phyloP scores from a whole-genome alignment of 2,113 vertebrate genomes.

The Nansenia antarctica region DNA sequence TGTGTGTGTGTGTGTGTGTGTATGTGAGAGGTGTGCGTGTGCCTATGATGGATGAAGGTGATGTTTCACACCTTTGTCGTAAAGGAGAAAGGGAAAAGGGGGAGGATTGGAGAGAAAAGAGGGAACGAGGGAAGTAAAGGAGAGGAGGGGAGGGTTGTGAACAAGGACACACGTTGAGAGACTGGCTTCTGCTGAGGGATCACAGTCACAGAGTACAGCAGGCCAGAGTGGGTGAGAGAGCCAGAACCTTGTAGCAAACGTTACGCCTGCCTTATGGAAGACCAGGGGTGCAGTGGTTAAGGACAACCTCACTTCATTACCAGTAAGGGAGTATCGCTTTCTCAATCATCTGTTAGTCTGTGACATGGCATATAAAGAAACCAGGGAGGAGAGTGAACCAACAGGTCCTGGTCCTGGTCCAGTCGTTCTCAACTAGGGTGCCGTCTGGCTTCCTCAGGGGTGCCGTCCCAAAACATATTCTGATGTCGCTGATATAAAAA shows the following conservation, averaged over 20 bases:
- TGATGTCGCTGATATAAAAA: too few relatives aligned
- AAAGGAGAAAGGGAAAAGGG: neutral
- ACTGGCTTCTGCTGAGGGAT: neutral
- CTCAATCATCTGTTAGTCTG: neutral
- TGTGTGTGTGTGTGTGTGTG: conserved; percentile 49
- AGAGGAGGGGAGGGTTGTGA: neutral
- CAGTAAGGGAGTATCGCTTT: neutral
- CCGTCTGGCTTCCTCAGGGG: too few relatives aligned
- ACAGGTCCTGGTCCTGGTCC: too few relatives aligned
- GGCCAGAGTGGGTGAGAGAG: neutral
- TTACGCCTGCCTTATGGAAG: neutral
- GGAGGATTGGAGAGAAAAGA: neutral
- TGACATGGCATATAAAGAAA: too few relatives aligned
- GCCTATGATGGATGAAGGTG: conserved; percentile 71
- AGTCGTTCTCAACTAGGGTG: too few relatives aligned
- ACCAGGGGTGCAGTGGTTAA: neutral
- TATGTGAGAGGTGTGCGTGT: conserved; percentile 43
- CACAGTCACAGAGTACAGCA: neutral
- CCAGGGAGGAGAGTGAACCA: neutral
- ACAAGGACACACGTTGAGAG: neutral
- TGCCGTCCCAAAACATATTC: too few relatives aligned
- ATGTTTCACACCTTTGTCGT: conserved; percentile 64
- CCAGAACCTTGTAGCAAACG: too few relatives aligned
- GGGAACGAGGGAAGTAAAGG: neutral
- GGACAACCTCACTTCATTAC: neutral